A percentile compares a stretch with the other conserved stretches of the same genome.
These are phyloP conservation scores for Sinohyriopsis cumingii DNA, from an alignment of 2,888 invertebrate genomes.

Conservation along the genomic window DNA sequence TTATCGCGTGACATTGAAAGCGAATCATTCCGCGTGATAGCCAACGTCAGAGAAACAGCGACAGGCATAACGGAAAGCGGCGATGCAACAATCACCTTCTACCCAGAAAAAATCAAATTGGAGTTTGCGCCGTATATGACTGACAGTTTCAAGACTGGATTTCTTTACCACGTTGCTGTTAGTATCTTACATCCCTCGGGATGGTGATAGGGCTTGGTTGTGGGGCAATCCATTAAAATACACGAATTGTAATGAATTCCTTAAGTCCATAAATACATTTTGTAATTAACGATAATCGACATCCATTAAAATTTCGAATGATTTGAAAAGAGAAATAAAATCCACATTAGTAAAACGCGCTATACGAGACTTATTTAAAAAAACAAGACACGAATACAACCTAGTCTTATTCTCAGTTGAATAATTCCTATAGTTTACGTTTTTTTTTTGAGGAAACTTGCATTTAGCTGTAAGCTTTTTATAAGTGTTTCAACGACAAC, in stretches of 20 bases:
- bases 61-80: constrained; percentile 90
- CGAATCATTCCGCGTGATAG: constrained; percentile 73
- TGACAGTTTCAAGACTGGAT: constrained; percentile 38
- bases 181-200: neutral
- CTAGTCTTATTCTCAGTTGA: no score
- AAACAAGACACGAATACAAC: no score
- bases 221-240: neutral
- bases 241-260: no score
- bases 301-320: no score
- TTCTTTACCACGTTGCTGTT: constrained; percentile 20
- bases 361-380: no score
- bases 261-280: no score
- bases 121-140: constrained; percentile 38
- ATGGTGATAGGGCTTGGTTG: neutral
- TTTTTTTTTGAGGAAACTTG: no score
- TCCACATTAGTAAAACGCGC: no score
- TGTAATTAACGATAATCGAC: no score
- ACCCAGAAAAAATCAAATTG: constrained; percentile 80
- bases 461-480: no score
- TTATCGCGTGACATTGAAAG: constrained; percentile 23
- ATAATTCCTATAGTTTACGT: no score
- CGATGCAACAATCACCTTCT: constrained; percentile 81
- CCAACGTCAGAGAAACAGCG: constrained; percentile 89
- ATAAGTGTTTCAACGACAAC: no score
- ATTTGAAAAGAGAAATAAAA: neutral